These are phyloP conservation scores for Netelia fuscicornis DNA, from an alignment of 2,888 invertebrate species.

Conservation along the genomic window DNA sequence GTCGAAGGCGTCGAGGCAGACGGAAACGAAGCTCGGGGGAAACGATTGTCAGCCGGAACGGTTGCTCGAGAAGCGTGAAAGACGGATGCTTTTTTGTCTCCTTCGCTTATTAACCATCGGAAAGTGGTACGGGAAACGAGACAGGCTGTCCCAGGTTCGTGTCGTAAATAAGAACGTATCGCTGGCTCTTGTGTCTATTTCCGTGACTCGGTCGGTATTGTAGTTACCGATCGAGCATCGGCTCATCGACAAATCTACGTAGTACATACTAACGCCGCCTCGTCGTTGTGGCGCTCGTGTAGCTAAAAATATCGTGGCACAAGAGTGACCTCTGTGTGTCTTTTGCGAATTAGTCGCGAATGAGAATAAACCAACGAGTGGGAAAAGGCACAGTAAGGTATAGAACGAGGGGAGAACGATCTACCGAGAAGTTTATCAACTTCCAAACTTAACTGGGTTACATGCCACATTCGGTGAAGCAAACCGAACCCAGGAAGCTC, in stretches of 20 bases:
- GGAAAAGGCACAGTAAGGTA: constrained; percentile 27
- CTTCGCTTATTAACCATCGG: constrained; percentile 53
- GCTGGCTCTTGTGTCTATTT: constrained; percentile 2
- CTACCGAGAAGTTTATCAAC: constrained; percentile 70
- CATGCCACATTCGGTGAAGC: constrained; percentile 31
- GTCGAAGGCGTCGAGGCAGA: constrained; percentile 52
- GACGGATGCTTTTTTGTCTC: constrained; percentile 47
- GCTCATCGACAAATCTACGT: too few species aligned
- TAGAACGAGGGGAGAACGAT: not conserved
- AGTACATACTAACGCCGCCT: constrained; percentile 12
- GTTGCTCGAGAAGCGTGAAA: constrained; percentile 43
- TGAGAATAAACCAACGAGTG: constrained; percentile 28
- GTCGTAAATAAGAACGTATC: constrained; percentile 15
- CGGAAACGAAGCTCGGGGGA: constrained; percentile 61
- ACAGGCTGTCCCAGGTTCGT: constrained; percentile 21
- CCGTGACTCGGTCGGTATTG: too few species aligned
- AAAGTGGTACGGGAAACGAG: constrained; percentile 10
- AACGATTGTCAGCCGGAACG: constrained; percentile 7
- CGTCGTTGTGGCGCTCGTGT: not conserved
- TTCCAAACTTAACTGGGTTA: constrained; percentile 71
- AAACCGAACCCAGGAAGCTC: constrained; percentile 17
- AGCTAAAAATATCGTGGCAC: not conserved
- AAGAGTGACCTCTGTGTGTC: not conserved
- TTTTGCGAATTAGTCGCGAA: constrained; percentile 29
- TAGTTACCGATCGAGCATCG: too few species aligned